Conservation (phyloP, 2,888 invertebrate species). For the Tineola bisselliella region DNA sequence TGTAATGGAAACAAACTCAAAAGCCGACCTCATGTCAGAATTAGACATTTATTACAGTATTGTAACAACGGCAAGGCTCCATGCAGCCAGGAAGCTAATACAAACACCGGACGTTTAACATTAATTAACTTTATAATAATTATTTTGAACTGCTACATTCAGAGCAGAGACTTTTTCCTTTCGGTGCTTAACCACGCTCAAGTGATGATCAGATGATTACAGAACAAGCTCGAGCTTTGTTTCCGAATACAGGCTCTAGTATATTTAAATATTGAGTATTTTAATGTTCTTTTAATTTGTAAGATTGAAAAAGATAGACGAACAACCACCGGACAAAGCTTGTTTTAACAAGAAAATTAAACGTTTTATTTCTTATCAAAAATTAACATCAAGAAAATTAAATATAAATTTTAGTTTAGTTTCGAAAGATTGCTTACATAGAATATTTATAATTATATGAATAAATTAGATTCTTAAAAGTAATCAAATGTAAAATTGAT, state of each 20-base stretch:
- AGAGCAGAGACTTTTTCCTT: too few relatives aligned
- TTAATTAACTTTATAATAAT: conserved; percentile 50
- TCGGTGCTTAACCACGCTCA: too few relatives aligned
- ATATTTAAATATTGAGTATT: too few relatives aligned
- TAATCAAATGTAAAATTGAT: too few relatives aligned
- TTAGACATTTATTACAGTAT: conserved; percentile 58
- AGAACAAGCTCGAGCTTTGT: too few relatives aligned
- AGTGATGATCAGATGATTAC: too few relatives aligned
- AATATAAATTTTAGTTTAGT: not conserved
- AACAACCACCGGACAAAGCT: not conserved
- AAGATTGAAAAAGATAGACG: too few relatives aligned
- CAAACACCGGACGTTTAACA: conserved; percentile 58
- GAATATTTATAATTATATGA: too few relatives aligned
- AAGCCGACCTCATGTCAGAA: conserved; percentile 43
- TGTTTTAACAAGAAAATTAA: not conserved
- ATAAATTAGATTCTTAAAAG: too few relatives aligned
- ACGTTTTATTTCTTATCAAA: not conserved
- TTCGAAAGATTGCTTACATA: too few relatives aligned
- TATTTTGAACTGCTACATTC: not conserved
- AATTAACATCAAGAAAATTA: not conserved
- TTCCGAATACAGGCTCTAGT: too few relatives aligned
- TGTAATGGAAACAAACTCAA: conserved; percentile 26
- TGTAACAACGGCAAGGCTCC: conserved; percentile 46
- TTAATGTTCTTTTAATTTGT: too few relatives aligned
- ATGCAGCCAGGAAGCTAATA: conserved; percentile 52